These are phyloP conservation scores for Chelonia mydas DNA, from an alignment of 2,797 vertebrate genomes.

Conservation along the genomic window DNA sequence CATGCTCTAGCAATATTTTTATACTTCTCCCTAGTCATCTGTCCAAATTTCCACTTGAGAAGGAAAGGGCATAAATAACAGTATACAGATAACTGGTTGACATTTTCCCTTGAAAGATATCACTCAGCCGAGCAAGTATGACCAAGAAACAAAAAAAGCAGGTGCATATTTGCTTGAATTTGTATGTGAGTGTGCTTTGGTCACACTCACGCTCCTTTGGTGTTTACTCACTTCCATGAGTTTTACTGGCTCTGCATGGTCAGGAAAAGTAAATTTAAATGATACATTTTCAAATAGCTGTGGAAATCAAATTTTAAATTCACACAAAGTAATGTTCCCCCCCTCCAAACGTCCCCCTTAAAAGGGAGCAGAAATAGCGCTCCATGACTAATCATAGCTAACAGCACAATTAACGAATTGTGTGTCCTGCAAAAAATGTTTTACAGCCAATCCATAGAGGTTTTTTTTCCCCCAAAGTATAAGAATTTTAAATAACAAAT, in stretches of 20 bases:
- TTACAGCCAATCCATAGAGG: background rate
- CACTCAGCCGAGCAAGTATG: background rate
- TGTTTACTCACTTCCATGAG: background rate
- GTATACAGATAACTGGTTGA: fast-evolving
- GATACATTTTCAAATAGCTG: background rate
- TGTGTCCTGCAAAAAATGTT: background rate
- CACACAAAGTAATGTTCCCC: background rate
- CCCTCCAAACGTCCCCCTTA: background rate
- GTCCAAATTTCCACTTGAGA: background rate
- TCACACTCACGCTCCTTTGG: background rate
- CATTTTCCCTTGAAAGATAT: constrained; percentile 19
- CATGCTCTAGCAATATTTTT: no score
- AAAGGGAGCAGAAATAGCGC: background rate
- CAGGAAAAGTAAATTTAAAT: background rate
- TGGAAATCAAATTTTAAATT: background rate
- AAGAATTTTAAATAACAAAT: constrained; percentile 19
- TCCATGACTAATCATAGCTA: background rate
- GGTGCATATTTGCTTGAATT: background rate
- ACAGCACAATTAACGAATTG: background rate
- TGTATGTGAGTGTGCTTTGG: background rate
- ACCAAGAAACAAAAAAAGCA: background rate
- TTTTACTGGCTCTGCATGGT: background rate
- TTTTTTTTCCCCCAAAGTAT: background rate
- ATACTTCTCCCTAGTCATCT: no score
- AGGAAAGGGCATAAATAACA: fast-evolving